Base-by-base conservation (phyloP, 2,113 vertebrate genomes). In the Sylvietta virens region DNA sequence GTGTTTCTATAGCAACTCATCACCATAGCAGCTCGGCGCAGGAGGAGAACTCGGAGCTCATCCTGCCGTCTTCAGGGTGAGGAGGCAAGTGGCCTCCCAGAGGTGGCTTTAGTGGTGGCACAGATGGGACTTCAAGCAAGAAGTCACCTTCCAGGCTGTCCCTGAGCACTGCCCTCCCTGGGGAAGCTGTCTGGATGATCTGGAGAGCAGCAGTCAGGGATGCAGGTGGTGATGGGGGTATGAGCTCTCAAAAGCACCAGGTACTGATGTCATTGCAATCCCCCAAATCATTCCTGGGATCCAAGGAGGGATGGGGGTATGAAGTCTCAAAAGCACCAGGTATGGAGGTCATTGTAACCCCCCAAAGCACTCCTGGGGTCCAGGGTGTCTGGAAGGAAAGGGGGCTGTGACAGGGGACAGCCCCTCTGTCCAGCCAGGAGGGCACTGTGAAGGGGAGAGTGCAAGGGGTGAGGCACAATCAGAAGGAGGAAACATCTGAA, bases 1-100 rank as follows among this genome's bases (percentile, higher is more conserved):
- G 88, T 61, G 96, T 97, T 97, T 97, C 96, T 96, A 97, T 97
- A 96, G 96, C 95, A 97, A 97, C 96, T 90, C 95, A 96, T 97
- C 96, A 93, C 95, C 95, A 97, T 97, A 96, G 96, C 96, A 97
- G 95, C 96, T 90, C 86, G 15, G 93, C 51, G 0, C 85, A 37
- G 92, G 82, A 96, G 90, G 91, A 86, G 47, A 83, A 90, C 92
- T 94, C 88, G 3, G 88, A 92, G 95, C 88, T 95, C 76, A 78
- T 95, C 93, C 90, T 58, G 64, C 87, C 72, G 73, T 92, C 95
- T 94, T 92, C 88, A 88, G 92, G 94, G 93, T 78, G 88, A 96
- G 76, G 67, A 96, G 82, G 80, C 83, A 89, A 71, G 51, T 94
- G 88, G 54, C 92, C 90, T 76, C 54, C 54, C 47, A 58, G 44